These are phyloP conservation scores for Ceuthmochares aereus DNA, from an alignment of 2,113 vertebrate genomes.

Conservation along the genomic window DNA sequence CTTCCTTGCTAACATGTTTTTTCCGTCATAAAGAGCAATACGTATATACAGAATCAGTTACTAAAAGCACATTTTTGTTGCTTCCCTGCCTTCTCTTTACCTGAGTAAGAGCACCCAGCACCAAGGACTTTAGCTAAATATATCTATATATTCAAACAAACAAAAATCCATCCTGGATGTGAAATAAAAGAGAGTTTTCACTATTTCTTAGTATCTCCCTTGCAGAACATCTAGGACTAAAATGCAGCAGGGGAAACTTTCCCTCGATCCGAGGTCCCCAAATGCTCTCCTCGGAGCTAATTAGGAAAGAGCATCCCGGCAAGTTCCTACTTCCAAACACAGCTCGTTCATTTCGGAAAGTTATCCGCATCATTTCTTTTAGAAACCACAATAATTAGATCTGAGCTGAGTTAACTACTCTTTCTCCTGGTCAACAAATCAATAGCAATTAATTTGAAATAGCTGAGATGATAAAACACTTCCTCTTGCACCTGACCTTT, in stretches of 20 bases:
- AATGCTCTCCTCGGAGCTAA: background rate
- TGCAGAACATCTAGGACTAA: background rate
- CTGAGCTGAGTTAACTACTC: constrained; percentile 13
- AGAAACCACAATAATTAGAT: constrained; percentile 41
- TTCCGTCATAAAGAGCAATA: background rate
- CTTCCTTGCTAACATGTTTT: background rate
- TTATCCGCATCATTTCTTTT: background rate
- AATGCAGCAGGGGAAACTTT: background rate
- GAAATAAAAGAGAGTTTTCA: background rate
- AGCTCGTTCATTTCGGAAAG: background rate
- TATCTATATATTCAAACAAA: background rate
- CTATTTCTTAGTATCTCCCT: background rate
- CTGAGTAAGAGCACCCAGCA: background rate
- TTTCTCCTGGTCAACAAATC: constrained; percentile 49
- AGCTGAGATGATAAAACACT: constrained; percentile 27
- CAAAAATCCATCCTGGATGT: background rate
- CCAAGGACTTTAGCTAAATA: background rate
- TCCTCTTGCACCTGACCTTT: constrained; percentile 21
- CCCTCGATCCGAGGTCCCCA: background rate
- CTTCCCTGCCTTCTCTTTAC: background rate
- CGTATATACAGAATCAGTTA: background rate
- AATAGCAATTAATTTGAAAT: constrained; percentile 60
- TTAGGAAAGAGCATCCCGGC: constrained; percentile 27
- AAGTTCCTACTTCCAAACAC: background rate
- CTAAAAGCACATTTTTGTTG: background rate